phyloP scores from a whole-genome alignment of 2,113 vertebrate species.

The Rhinopithecus roxellana region DNA sequence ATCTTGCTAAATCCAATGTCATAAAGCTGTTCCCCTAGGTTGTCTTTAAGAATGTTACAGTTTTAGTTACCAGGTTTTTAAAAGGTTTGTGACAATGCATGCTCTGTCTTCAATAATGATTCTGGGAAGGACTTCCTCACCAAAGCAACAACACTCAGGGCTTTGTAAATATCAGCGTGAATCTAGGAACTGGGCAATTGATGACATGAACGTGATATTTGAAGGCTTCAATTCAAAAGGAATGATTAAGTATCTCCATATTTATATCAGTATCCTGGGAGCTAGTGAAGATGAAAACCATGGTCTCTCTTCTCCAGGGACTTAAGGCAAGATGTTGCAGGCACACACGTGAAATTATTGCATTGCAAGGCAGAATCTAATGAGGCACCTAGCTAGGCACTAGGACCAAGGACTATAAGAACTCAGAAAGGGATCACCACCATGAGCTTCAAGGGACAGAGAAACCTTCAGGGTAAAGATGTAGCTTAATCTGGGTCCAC shows the following conservation, averaged over 20 bases:
- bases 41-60: background rate
- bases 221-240: conserved; percentile 27
- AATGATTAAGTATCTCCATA: background rate
- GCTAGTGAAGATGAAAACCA: background rate
- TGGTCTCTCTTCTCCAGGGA: background rate
- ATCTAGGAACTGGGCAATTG: background rate
- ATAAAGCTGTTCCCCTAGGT: background rate
- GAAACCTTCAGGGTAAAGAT: background rate
- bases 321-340: background rate
- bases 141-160: background rate
- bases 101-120: background rate
- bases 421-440: background rate
- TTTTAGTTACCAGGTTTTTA: background rate
- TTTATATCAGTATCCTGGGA: background rate
- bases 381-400: background rate
- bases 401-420: background rate
- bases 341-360: background rate
- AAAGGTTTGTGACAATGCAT: background rate
- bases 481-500: background rate
- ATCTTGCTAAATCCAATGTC: background rate
- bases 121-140: background rate
- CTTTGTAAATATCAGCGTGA: background rate
- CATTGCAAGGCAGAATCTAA: background rate
- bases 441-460: background rate
- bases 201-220: background rate